Base-by-base conservation (phyloP, 2,888 invertebrate genomes). In the Orthonevra nobilis region DNA sequence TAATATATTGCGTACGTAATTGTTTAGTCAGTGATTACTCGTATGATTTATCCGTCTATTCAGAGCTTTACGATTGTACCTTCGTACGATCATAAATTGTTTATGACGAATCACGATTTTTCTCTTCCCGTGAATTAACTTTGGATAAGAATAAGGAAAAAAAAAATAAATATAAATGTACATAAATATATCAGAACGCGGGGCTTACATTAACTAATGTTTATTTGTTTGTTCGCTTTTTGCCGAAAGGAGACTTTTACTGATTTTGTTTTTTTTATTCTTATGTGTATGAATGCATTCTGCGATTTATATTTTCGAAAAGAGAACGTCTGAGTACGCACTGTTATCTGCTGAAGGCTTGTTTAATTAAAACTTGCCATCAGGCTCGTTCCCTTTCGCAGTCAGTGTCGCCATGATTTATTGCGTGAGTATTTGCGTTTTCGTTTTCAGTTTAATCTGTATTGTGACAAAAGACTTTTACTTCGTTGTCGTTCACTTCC, bases 151-250 rank as follows among this genome's bases (percentile, higher is more conserved):
- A 44, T 36, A 6, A 28, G 54, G 26, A 19, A 6, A 14, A 19
- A 26, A 28, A n/a, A n/a, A n/a, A n/a, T n/a, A n/a, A n/a, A n/a
- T n/a, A n/a, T n/a, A n/a, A n/a, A n/a, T n/a, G n/a, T n/a, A 36
- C 26, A 34, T 54, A 44, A n/a, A n/a, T 23, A 23, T 66, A 56
- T 56, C 56, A 56, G 28, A 44, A 34, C 36, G 28, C 26, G 46
- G 46, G 44, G 26, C 26, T 42, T 56, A 28, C 44, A 46, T 32
- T 52, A 28, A 28, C 36, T 28, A 28, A 44, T 61, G 54, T 61
- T 61, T 70, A 6, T 36, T 44, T 34, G 61, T 17, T 61, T 69
- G 15, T 32, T 36, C n/a, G 17, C 17, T 26, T 19, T 61, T 61
- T 20, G 69, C 60, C 60, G 44, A 40, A n/a, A n/a, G 60, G 42